Conservation (phyloP, 2,888 invertebrate species). For the Eupelmus urozonus region DNA sequence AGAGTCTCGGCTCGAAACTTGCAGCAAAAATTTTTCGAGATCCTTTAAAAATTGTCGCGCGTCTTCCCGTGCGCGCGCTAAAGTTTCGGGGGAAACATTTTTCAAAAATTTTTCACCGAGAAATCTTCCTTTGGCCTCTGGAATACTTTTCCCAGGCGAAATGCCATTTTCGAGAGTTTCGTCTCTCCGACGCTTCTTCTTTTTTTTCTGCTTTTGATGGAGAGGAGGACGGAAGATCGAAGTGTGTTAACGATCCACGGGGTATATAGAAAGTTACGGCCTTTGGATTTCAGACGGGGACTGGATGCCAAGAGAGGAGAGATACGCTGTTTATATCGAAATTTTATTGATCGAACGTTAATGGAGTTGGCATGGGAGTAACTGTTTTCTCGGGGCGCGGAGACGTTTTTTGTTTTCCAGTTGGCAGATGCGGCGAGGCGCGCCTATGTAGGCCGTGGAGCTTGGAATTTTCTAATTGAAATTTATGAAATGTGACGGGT, state of each 20-base stretch:
- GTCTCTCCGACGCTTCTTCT: not conserved
- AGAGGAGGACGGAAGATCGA: constrained; percentile 3
- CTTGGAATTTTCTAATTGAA: no score
- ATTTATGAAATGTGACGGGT: no score
- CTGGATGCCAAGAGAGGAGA: not conserved
- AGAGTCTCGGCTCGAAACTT: not conserved
- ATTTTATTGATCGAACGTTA: constrained; percentile 36
- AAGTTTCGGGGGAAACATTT: constrained; percentile 36
- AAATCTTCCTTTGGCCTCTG: not conserved
- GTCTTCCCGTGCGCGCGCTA: not conserved
- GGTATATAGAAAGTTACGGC: constrained; percentile 16
- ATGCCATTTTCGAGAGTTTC: not conserved
- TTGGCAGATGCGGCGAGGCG: no score
- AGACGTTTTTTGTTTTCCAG: no score
- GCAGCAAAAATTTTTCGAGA: constrained; percentile 29
- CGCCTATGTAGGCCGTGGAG: no score
- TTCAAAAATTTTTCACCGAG: constrained; percentile 14
- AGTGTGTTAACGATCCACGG: constrained; percentile 28
- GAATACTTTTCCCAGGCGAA: not conserved
- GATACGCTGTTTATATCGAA: constrained; percentile 10
- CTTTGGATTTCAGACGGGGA: not conserved
- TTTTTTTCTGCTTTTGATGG: not conserved
- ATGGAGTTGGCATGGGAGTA: no score
- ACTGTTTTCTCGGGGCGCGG: no score
- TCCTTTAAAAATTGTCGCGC: constrained; percentile 32